Percentiles rank a stretch among this genome's conserved stretches.
phyloP scores from a whole-genome alignment of 2,797 vertebrate genomes.

The Tenualosa thibaudeaui region DNA sequence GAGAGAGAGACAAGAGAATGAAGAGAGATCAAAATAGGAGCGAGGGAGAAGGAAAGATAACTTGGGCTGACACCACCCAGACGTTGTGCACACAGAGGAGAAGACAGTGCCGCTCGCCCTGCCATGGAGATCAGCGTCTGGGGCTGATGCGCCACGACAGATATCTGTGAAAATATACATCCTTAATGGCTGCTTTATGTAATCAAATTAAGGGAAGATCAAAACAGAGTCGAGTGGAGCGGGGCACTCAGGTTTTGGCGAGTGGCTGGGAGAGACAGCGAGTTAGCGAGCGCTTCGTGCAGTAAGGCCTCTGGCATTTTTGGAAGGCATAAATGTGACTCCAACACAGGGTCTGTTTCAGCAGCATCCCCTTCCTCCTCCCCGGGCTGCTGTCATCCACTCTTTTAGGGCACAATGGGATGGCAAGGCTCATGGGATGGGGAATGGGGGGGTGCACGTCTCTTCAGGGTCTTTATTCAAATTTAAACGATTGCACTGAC shows the following conservation, averaged over 20 bases:
- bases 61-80: background rate
- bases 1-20: slow-evolving; percentile 25
- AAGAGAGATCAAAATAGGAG: background rate
- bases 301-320: background rate
- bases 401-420: background rate
- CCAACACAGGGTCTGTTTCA: slow-evolving; percentile 25
- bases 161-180: background rate
- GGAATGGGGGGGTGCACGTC: background rate
- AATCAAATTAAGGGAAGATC: slow-evolving; percentile 52
- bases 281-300: background rate
- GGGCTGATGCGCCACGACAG: background rate
- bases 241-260: background rate
- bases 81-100: background rate
- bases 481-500: background rate
- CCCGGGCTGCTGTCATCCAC: background rate
- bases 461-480: background rate
- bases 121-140: background rate
- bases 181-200: slow-evolving; percentile 35
- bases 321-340: background rate
- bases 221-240: slow-evolving; percentile 44
- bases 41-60: background rate
- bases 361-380: background rate
- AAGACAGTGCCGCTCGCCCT: background rate
- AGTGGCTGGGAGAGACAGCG: too few relatives aligned
- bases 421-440: background rate